Evolutionary conservation across 2,797 vertebrate genomes (phyloP).

Genomic region (Myotis pilosus): DNA sequence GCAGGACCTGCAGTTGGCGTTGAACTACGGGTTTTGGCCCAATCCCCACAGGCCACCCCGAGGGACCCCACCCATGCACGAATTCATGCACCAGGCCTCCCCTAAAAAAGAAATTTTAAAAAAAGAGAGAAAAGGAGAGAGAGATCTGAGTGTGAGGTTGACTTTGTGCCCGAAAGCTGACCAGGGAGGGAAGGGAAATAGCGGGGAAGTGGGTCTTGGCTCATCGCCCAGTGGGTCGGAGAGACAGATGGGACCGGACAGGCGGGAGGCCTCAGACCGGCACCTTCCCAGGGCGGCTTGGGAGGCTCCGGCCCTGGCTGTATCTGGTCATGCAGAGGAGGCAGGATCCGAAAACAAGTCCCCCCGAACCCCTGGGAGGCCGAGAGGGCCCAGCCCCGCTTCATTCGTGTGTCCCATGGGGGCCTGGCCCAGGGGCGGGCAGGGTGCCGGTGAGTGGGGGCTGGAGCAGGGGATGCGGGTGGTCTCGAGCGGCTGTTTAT

Average conservation of each 20-base stretch:
- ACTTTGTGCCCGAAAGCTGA: neutral
- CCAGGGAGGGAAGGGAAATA: neutral
- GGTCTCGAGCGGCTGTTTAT: neutral
- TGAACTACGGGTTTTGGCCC: too few species aligned
- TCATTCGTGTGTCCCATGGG: neutral
- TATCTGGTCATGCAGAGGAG: neutral
- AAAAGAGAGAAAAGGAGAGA: rapidly evolving
- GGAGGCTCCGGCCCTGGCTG: neutral
- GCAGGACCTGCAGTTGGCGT: too few species aligned
- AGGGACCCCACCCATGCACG: too few species aligned
- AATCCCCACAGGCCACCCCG: too few species aligned
- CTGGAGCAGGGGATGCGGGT: neutral
- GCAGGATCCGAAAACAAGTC: neutral
- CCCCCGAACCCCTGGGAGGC: rapidly evolving
- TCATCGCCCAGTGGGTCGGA: too few species aligned
- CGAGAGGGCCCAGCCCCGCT: rapidly evolving
- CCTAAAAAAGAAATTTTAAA: too few species aligned
- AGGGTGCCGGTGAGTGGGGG: neutral
- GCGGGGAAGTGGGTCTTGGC: neutral
- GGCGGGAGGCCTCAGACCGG: rapidly evolving
- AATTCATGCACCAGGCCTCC: too few species aligned
- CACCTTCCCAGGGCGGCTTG: neutral
- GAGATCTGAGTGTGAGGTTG: neutral
- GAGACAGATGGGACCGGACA: neutral
- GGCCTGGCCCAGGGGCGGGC: neutral